These are phyloP conservation scores for Eulacestoma nigropectus DNA, from an alignment of 2,113 vertebrate species.

Conservation along the genomic window DNA sequence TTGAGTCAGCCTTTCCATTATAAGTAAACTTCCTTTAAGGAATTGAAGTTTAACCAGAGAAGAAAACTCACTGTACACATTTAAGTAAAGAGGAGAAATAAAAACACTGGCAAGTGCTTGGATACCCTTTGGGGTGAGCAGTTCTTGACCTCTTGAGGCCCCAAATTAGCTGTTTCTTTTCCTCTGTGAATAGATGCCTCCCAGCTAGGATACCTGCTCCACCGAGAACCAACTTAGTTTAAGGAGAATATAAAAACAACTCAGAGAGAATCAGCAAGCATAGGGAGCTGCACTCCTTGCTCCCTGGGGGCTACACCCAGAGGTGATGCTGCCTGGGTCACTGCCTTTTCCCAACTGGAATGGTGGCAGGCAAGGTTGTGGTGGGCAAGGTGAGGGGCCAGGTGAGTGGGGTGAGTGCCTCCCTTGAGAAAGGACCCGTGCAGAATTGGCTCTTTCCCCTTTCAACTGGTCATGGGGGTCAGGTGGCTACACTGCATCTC, in stretches of 20 bases:
- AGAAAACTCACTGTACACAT: neutral
- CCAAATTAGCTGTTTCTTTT: neutral
- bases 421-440: neutral
- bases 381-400: neutral
- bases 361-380: neutral
- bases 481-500: fast-evolving
- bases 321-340: neutral
- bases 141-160: neutral
- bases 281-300: neutral
- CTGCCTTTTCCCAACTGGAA: neutral
- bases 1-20: neutral
- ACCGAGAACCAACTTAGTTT: neutral
- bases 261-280: neutral
- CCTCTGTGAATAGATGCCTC: neutral
- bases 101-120: neutral
- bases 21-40: neutral
- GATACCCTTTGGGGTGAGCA: neutral
- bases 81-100: neutral
- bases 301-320: neutral
- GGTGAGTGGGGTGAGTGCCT: neutral
- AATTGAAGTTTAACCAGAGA: neutral
- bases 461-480: fast-evolving
- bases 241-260: neutral
- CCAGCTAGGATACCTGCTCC: neutral
- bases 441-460: neutral